Percentiles rank a stretch among this genome's conserved stretches.
Conservation (phyloP, 2,888 invertebrate species). For the Heliconius hortense region DNA sequence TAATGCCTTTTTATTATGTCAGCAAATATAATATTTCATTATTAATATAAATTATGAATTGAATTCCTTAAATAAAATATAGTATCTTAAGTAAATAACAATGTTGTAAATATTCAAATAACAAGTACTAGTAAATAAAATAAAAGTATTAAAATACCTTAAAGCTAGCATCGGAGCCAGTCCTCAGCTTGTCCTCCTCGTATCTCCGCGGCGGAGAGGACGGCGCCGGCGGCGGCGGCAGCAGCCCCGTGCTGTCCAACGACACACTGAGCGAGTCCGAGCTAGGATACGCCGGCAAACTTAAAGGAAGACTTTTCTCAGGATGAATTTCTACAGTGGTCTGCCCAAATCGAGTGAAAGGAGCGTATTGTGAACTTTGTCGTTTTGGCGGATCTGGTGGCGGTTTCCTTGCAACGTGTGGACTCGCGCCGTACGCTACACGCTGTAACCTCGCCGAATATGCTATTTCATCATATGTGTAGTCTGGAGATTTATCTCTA, state of each 20-base stretch:
- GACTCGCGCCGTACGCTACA: constrained; percentile 85
- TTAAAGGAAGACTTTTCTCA: constrained; percentile 82
- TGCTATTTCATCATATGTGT: constrained; percentile 76
- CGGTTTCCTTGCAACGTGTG: constrained; percentile 88
- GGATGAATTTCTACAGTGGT: constrained; percentile 84
- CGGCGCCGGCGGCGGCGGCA: constrained; percentile 85
- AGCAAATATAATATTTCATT: too few species aligned
- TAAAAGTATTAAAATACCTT: constrained; percentile 79
- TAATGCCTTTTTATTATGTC: too few species aligned
- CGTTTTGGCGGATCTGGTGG: constrained; percentile 92
- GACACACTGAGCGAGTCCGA: constrained; percentile 85
- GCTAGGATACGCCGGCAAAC: constrained; percentile 84
- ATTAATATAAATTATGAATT: too few species aligned
- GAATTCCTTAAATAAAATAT: not conserved
- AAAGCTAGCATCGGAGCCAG: constrained; percentile 91
- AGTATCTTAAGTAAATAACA: not conserved
- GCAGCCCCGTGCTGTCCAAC: constrained; percentile 83
- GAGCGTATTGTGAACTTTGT: constrained; percentile 82
- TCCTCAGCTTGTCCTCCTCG: constrained; percentile 79
- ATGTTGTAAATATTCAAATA: not conserved
- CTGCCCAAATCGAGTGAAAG: constrained; percentile 78
- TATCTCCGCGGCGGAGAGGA: constrained; percentile 82
- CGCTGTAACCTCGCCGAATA: constrained; percentile 76
- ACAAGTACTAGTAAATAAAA: not conserved
- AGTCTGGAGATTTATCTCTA: constrained; percentile 72